Evolutionary conservation across 2,888 invertebrate genomes (phyloP).

Genomic region (Scaptomyza parva): DNA sequence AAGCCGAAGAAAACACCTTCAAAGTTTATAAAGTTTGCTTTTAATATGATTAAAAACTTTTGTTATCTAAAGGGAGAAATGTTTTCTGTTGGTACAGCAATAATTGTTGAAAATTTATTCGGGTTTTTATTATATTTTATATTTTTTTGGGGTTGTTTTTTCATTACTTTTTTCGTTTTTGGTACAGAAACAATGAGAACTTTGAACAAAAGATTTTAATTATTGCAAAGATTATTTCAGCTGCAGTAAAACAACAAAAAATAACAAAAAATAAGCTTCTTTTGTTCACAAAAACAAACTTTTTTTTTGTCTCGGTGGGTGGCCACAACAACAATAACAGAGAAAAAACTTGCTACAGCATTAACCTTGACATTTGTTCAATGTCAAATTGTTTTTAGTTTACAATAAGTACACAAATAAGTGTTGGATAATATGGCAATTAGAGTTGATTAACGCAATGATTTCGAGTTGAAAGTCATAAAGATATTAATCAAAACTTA

Average conservation of each 20-base stretch:
- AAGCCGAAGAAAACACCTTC: no score
- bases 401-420: neutral
- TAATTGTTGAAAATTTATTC: neutral
- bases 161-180: constrained; percentile 12
- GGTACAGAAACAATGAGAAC: constrained; percentile 7
- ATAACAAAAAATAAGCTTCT: constrained; percentile 19
- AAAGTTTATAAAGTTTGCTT: no score
- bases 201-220: constrained; percentile 57
- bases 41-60: no score
- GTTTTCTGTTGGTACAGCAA: neutral
- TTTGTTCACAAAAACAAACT: constrained; percentile 42
- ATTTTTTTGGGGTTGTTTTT: constrained; percentile 1
- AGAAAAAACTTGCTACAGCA: neutral
- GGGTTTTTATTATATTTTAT: neutral
- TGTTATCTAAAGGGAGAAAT: neutral
- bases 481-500: neutral
- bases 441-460: no score
- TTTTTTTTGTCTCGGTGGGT: constrained; percentile 42
- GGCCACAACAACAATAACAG: constrained; percentile 34
- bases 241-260: constrained; percentile 11
- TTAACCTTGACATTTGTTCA: constrained; percentile 62
- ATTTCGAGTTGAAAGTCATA: neutral
- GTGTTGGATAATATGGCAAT: constrained; percentile 1
- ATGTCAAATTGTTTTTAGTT: constrained; percentile 69
- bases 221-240: constrained; percentile 38